Percentiles rank a stretch among this genome's conserved stretches.
phyloP scores from a whole-genome alignment of 2,888 invertebrate genomes.

The Altica lythri region DNA sequence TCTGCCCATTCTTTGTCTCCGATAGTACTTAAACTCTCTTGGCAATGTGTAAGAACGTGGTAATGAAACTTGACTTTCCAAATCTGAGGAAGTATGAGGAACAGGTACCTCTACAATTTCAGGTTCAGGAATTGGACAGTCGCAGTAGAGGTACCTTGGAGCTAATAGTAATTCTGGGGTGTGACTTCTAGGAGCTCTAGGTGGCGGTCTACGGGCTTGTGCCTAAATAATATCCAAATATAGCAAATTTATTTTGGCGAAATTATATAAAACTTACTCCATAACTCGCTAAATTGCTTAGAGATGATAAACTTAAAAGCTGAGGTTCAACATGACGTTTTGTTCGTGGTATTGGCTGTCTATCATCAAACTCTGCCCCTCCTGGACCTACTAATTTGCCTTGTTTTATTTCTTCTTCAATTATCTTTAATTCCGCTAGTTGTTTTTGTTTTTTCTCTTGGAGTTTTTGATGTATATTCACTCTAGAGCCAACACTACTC shows the following conservation, averaged over 20 bases:
- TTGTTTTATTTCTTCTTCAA: constrained; percentile 83
- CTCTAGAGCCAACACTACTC: constrained; percentile 71
- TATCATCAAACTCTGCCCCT: constrained; percentile 59
- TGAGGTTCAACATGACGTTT: constrained; percentile 67
- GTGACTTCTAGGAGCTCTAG: constrained; percentile 60
- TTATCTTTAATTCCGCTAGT: constrained; percentile 77
- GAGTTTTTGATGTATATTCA: constrained; percentile 84
- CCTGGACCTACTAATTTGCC: constrained; percentile 66
- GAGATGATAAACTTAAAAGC: constrained; percentile 60
- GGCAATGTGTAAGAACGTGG: constrained; percentile 85
- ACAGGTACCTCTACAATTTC: constrained; percentile 50
- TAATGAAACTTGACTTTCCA: constrained; percentile 79
- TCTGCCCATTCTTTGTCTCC: constrained; percentile 57
- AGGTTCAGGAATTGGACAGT: constrained; percentile 53
- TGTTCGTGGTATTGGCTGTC: constrained; percentile 72
- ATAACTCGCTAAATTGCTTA: constrained; percentile 55
- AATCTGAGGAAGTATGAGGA: constrained; percentile 62
- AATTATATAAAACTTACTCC: constrained; percentile 48
- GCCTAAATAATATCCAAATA: too few relatives aligned
- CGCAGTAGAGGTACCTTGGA: constrained; percentile 70
- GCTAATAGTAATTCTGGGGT: constrained; percentile 80
- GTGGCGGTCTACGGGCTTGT: constrained; percentile 49
- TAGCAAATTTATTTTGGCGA: too few relatives aligned
- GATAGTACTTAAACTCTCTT: constrained; percentile 82
- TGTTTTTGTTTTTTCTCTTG: constrained; percentile 89